Evolutionary conservation across 2,113 vertebrate species (phyloP).

Genomic region (Dasyornis broadbenti): DNA sequence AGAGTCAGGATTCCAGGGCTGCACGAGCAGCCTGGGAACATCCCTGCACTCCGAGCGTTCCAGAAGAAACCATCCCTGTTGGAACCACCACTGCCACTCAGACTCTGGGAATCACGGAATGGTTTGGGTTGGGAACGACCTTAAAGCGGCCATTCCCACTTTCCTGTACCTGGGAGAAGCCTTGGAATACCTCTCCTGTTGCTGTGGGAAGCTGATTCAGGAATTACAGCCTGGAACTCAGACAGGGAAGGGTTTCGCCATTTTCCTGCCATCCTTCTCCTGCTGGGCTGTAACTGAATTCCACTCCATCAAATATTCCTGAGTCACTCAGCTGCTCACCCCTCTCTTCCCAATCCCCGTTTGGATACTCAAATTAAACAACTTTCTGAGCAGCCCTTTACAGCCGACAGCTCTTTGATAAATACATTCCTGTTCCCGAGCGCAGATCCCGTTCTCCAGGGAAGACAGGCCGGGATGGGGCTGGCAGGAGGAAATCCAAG

Average conservation of each 20-base stretch:
- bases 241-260: neutral
- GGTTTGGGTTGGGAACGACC: neutral
- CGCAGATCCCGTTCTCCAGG: neutral
- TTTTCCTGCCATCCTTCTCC: neutral
- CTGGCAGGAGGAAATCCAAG: neutral
- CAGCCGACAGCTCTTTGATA: neutral
- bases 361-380: neutral
- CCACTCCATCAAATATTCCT: neutral
- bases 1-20: neutral
- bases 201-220: neutral
- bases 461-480: neutral
- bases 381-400: neutral
- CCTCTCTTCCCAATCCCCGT: neutral
- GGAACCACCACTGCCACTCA: fast-evolving
- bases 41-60: neutral
- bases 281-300: neutral
- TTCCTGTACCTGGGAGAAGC: neutral
- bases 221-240: neutral
- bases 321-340: neutral
- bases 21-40: fast-evolving
- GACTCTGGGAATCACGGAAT: fast-evolving
- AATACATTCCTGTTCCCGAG: neutral
- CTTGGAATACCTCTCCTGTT: neutral
- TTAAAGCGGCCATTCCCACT: neutral
- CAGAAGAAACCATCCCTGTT: neutral